These are phyloP conservation scores for Melipona bicolor DNA, from an alignment of 2,888 invertebrate genomes.

Conservation along the genomic window DNA sequence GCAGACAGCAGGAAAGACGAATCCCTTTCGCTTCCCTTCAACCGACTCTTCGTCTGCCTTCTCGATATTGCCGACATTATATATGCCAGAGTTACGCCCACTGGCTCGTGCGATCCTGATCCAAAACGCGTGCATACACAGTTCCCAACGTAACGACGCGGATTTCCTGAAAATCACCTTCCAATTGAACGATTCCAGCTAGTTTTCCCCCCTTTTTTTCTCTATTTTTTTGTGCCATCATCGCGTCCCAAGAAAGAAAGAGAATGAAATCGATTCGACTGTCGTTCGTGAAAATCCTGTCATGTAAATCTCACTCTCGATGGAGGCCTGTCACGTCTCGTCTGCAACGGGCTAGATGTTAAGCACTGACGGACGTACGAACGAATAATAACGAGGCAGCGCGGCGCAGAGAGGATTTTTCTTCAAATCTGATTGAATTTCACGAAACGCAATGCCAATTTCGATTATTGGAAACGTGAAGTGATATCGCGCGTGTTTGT, in stretches of 20 bases:
- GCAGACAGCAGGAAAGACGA: conserved; percentile 63
- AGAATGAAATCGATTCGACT: background rate
- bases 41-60: conserved; percentile 25
- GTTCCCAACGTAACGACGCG: background rate
- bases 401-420: background rate
- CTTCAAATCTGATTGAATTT: background rate
- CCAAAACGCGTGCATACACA: background rate
- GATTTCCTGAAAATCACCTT: background rate
- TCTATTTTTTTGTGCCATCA: too few relatives aligned
- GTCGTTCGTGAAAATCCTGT: conserved; percentile 18
- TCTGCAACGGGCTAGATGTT: background rate
- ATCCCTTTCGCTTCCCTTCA: conserved; percentile 49
- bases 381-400: conserved; percentile 13
- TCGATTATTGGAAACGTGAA: too few relatives aligned
- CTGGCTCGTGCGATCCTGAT: background rate
- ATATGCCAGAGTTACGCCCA: conserved; percentile 5
- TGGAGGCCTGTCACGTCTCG: conserved; percentile 20
- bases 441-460: background rate
- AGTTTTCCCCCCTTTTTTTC: too few relatives aligned
- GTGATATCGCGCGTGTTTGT: too few relatives aligned
- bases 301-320: background rate
- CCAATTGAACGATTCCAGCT: background rate
- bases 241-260: background rate
- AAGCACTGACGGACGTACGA: conserved; percentile 27
- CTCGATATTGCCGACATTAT: conserved; percentile 51